phyloP scores from a whole-genome alignment of 1,140 invertebrate species.

The Drosophila ohnishii region DNA sequence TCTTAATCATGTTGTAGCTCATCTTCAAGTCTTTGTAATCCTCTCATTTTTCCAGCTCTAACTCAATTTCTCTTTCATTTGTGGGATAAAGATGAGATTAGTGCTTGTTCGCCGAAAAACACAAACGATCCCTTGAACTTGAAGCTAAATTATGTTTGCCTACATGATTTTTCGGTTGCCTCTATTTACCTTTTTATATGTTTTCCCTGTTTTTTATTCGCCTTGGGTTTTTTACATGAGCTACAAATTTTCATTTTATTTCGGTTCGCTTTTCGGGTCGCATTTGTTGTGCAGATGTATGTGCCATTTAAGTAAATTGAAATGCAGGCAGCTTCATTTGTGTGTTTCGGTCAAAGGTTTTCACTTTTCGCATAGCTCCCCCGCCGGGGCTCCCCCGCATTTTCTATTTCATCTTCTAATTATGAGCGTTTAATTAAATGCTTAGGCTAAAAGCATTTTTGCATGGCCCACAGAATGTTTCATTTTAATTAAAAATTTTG shows the following conservation, averaged over 20 bases:
- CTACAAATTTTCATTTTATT: slow-evolving; percentile 59
- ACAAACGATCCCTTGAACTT: slow-evolving; percentile 37
- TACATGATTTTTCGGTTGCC: slow-evolving; percentile 46
- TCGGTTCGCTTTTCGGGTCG: slow-evolving; percentile 4
- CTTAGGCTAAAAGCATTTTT: slow-evolving; percentile 45
- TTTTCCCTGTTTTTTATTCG: background rate
- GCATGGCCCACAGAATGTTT: slow-evolving; percentile 30
- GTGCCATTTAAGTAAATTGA: slow-evolving; percentile 61
- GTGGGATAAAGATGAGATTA: slow-evolving; percentile 60
- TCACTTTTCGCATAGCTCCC: background rate
- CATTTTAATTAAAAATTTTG: slow-evolving; percentile 67
- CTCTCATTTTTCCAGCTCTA: background rate
- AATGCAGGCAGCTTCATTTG: slow-evolving; percentile 32
- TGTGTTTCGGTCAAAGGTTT: slow-evolving; percentile 31
- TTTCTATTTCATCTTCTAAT: slow-evolving; percentile 61
- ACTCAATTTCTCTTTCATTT: slow-evolving; percentile 48
- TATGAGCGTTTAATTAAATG: slow-evolving; percentile 68
- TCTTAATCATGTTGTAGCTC: slow-evolving; percentile 11
- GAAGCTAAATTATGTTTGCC: slow-evolving; percentile 55
- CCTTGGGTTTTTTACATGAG: slow-evolving; percentile 19
- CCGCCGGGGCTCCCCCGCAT: background rate
- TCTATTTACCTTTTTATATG: slow-evolving; percentile 23
- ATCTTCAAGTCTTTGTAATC: background rate
- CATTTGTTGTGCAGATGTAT: slow-evolving; percentile 56
- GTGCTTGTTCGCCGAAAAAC: slow-evolving; percentile 24